Base-by-base conservation (phyloP, 1,140 invertebrate species). In the Leptinotarsa texana region DNA sequence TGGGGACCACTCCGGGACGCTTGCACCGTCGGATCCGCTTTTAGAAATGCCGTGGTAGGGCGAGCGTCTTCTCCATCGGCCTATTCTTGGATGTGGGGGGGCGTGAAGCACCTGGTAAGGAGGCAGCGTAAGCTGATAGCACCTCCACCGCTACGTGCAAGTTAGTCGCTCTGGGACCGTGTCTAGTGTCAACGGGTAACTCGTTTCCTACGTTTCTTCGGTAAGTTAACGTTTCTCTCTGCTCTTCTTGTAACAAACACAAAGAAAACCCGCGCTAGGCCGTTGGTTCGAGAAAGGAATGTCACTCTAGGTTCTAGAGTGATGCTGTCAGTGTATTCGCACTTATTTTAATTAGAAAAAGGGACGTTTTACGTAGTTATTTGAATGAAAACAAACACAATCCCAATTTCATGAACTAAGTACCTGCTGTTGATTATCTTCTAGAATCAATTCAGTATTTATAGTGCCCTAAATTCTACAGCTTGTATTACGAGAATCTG, bases 101-200 rank as follows among this genome's bases (percentile, higher is more conserved):
- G 74, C 18, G 79, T 71, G 75, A 74, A 73, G 71, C 75, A 72
- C 82, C 83, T 80, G 79, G 83, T 82, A 84, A 82, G 83, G 83
- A 81, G 80, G 71, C 77, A 47, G 73, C 81, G 84, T 84, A 85
- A 85, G 75, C 78, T 83, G 84, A 85, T 85, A 85, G 83, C 83
- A 77, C 78, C 78, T 76, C 74, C 71, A 65, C 63, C 78, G 79
- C 73, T 76, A 74, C 78, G 57, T 73, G 27, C 66, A 74, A 73
- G 74, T 84, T 80, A 85, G 84, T 85, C 84, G 84, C 82, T 80
- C 82, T 77, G 79, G 79, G 80, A 84, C 84, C 83, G 82, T 80
- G 83, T 81, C 75, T 77, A 73, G 75, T 75, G 74, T 76, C 71
- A 73, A 75, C 75, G 72, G 79, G 75, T 75, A 76, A 74, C 70